Evolutionary conservation across 2,888 invertebrate species (phyloP).

Genomic region (Invenusta paracnida): DNA sequence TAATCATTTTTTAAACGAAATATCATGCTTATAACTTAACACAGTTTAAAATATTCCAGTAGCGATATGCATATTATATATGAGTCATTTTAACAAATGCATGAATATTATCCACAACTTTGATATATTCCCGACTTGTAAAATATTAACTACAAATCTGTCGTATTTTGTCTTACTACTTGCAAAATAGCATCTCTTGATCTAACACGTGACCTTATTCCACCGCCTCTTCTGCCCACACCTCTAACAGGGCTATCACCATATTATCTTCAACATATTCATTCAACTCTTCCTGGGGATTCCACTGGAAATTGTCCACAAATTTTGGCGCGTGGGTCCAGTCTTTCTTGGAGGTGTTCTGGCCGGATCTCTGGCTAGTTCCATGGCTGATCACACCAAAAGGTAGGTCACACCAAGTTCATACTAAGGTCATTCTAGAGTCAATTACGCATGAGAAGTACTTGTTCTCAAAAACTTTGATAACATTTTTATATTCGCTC

Average conservation of each 20-base stretch:
- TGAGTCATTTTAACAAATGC: no score
- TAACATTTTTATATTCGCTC: no score
- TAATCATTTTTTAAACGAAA: no score
- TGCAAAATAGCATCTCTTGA: no score
- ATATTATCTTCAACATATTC: constrained; percentile 80
- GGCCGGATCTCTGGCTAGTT: constrained; percentile 62
- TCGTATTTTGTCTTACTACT: neutral
- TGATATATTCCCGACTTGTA: neutral
- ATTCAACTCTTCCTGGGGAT: constrained; percentile 87
- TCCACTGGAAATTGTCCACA: constrained; percentile 90
- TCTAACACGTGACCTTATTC: neutral
- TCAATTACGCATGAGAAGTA: no score
- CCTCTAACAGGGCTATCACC: constrained; percentile 67
- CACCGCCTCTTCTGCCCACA: neutral
- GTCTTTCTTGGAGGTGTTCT: constrained; percentile 61
- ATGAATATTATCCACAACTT: neutral
- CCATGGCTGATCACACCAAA: constrained; percentile 60
- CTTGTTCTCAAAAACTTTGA: no score
- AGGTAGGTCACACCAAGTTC: no score
- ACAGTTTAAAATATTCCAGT: no score
- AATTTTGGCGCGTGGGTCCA: constrained; percentile 81
- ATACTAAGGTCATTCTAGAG: no score
- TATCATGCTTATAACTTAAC: no score
- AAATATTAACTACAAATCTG: neutral
- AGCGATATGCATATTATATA: no score